Evolutionary conservation across 2,113 vertebrate species (phyloP).

Genomic region (Clarias gariepinus): DNA sequence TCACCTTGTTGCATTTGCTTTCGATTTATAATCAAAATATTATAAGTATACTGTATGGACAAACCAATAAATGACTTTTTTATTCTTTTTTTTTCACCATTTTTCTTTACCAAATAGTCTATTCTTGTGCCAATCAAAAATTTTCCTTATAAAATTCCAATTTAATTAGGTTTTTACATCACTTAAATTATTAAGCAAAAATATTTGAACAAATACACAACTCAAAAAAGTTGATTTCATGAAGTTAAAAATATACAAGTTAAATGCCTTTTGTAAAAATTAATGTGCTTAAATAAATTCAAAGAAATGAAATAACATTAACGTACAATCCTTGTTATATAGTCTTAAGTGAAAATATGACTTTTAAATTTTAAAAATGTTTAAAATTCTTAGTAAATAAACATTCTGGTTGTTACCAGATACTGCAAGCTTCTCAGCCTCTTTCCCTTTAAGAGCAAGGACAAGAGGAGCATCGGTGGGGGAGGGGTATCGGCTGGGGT

Average conservation of each 20-base stretch:
- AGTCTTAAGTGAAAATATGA: neutral
- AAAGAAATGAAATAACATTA: neutral
- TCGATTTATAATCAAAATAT: neutral
- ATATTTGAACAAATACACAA: neutral
- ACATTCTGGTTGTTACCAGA: neutral
- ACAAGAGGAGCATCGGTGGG: slow-evolving; percentile 67
- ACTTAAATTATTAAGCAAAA: neutral
- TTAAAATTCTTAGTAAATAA: neutral
- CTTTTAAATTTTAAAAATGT: neutral
- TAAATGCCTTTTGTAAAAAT: neutral
- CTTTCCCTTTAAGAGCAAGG: slow-evolving; percentile 77
- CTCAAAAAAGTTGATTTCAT: neutral
- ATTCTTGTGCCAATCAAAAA: neutral
- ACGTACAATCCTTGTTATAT: neutral
- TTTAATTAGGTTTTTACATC: neutral
- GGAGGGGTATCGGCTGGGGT: slow-evolving; percentile 77
- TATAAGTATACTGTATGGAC: neutral
- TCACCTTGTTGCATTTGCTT: neutral
- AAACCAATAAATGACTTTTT: neutral
- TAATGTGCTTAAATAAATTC: neutral
- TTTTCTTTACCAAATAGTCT: neutral
- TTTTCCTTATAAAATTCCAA: neutral
- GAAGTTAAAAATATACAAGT: neutral
- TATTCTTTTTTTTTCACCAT: neutral
- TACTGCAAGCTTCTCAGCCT: slow-evolving; percentile 51